Percentiles rank a stretch among this genome's conserved stretches.
phyloP scores from a whole-genome alignment of 2,113 vertebrate species.

The Toxostoma redivivum region DNA sequence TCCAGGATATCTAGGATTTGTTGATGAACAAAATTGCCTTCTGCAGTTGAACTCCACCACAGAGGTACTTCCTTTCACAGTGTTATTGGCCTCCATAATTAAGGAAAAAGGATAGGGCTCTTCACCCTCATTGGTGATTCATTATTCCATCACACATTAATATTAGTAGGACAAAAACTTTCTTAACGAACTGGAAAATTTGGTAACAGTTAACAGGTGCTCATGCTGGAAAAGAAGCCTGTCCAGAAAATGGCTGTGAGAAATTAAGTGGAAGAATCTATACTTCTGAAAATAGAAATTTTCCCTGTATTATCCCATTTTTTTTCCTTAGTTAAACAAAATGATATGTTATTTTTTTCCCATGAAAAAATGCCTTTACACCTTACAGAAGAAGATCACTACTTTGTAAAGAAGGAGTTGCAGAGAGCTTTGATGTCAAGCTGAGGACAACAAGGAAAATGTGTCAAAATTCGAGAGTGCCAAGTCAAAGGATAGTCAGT shows the following conservation, averaged over 20 bases:
- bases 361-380: not conserved
- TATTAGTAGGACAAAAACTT: not conserved
- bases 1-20: not conserved
- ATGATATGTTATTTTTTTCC: not conserved
- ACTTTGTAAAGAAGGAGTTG: not conserved
- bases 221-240: not conserved
- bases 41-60: not conserved
- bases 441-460: not conserved
- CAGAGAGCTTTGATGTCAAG: not conserved
- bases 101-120: not conserved
- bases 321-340: not conserved
- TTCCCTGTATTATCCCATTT: not conserved
- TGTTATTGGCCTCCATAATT: not conserved
- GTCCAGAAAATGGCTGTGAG: not conserved
- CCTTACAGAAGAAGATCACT: not conserved
- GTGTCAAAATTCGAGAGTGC: not conserved
- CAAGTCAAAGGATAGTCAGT: not conserved
- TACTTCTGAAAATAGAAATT: not conserved
- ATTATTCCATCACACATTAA: not conserved
- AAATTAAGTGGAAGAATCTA: not conserved
- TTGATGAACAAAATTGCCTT: not conserved
- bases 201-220: not conserved
- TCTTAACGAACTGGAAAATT: not conserved
- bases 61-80: not conserved
- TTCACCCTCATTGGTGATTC: not conserved